Base-by-base conservation (phyloP, 1,140 invertebrate species). In the Ylistrum balloti region DNA sequence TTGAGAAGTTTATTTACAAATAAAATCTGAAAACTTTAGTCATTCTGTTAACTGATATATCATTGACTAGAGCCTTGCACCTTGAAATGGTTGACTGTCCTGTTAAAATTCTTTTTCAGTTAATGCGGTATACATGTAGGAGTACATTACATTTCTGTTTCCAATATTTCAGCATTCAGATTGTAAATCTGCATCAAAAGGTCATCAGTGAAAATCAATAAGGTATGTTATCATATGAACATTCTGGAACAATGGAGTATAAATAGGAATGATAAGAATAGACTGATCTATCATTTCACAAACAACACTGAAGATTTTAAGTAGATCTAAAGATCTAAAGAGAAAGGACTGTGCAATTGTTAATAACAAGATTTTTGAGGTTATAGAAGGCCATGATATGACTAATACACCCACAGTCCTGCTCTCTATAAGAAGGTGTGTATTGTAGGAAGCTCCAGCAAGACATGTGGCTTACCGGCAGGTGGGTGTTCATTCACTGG, bases 371-470 rank as follows among this genome's bases (percentile, higher is more conserved):
- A 28, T 74, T n/a, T 74, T 5, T 28, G 56, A 28, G 17, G 56
- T 74, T 28, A 74, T 74, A n/a, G 56, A 74, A 5, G 7, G 56
- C 56, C 56, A 9, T 28, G 22, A 74, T 28, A 74, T 74, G 56
- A 74, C 56, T 74, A 74, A 74, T 11, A 74, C 56, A 74, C 22
- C 28, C 56, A n/a, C 56, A 74, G 56, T 74, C 41, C 41, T 45
- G n/a, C n/a, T 74, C 56, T 74, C 56, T 74, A 38, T 38, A 74
- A 74, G 56, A 74, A 74, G 56, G 56, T 74, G 56, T 74, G 56
- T 74, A 74, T 74, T 74, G 56, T 74, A 74, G 56, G 56, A 74
- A n/a, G n/a, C 56, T 74, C 56, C 56, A 28, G 56, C 56, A 74
- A 74, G 56, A 74, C 56, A 74, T n/a, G 28, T 74, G 56, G 22